Evolutionary conservation across 2,797 vertebrate genomes (phyloP).

Genomic region (Coccyzus lansbergi): DNA sequence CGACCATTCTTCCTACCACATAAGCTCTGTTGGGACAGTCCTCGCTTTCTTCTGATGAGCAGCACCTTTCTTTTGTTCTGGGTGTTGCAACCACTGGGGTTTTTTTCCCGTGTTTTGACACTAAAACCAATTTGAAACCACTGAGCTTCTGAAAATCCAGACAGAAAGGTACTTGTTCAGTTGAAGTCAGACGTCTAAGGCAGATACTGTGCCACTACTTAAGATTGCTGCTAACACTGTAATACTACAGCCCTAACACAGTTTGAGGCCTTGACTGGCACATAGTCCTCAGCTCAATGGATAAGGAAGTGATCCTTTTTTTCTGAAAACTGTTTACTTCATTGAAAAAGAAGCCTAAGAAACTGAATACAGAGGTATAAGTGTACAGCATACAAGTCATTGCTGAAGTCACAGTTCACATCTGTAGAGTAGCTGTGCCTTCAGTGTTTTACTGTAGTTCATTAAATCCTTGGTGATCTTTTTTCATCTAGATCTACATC

Average conservation of each 20-base stretch:
- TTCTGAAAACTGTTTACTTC: background rate
- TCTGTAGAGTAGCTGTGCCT: background rate
- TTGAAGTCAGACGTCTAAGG: conserved; percentile 23
- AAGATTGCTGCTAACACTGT: background rate
- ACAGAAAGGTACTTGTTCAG: conserved; percentile 33
- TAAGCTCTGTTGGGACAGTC: background rate
- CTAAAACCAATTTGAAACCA: background rate
- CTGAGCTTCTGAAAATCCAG: conserved; percentile 4
- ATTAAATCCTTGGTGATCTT: background rate
- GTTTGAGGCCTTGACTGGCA: background rate
- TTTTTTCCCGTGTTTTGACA: background rate
- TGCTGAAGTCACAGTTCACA: background rate
- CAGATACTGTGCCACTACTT: background rate
- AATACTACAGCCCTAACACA: background rate
- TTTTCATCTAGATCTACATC: conserved; percentile 86
- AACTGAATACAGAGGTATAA: background rate
- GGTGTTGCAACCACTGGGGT: background rate
- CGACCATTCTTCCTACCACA: conserved; percentile 30
- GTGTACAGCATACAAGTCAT: background rate
- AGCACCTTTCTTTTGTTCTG: background rate
- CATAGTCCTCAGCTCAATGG: background rate
- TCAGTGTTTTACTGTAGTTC: background rate
- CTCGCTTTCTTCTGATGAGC: background rate
- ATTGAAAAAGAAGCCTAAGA: background rate
- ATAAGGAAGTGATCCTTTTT: background rate